Evolutionary conservation across 64 coral and sea anemone genomes (phyloP).

Genomic region (Orbicella faveolata): DNA sequence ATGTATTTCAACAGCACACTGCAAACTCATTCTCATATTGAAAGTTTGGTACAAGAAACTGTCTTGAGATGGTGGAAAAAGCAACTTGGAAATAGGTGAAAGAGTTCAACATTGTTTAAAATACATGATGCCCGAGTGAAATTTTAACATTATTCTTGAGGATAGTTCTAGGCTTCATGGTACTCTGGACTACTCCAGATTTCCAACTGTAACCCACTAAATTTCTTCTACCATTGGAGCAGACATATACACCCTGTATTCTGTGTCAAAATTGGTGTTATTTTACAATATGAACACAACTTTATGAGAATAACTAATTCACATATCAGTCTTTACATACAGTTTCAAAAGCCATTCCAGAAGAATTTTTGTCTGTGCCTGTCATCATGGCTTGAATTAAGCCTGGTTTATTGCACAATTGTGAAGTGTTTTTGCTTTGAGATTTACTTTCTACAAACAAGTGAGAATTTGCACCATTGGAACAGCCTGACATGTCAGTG

Average conservation of each 20-base stretch:
- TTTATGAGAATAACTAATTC: too few species aligned
- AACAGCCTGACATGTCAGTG: not conserved
- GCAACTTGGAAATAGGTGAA: too few species aligned
- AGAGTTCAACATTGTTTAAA: too few species aligned
- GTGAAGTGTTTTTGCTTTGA: not conserved
- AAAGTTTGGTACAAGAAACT: too few species aligned
- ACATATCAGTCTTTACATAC: constrained; percentile 8
- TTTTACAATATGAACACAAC: not conserved
- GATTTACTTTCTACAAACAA: not conserved
- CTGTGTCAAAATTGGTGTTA: not conserved
- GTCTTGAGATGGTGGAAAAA: too few species aligned
- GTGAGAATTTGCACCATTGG: not conserved
- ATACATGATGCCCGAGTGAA: too few species aligned
- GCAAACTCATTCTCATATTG: too few species aligned
- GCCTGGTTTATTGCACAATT: not conserved
- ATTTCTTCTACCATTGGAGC: not conserved
- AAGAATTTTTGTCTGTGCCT: not conserved
- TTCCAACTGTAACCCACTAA: not conserved
- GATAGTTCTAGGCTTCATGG: too few species aligned
- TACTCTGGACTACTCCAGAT: not conserved
- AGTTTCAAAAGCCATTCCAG: constrained; percentile 2
- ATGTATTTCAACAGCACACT: too few species aligned
- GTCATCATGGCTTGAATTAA: not conserved
- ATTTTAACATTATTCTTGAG: too few species aligned
- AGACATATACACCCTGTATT: not conserved